phyloP scores from a whole-genome alignment of 2,797 vertebrate genomes.

The Premnoplex brunnescens region DNA sequence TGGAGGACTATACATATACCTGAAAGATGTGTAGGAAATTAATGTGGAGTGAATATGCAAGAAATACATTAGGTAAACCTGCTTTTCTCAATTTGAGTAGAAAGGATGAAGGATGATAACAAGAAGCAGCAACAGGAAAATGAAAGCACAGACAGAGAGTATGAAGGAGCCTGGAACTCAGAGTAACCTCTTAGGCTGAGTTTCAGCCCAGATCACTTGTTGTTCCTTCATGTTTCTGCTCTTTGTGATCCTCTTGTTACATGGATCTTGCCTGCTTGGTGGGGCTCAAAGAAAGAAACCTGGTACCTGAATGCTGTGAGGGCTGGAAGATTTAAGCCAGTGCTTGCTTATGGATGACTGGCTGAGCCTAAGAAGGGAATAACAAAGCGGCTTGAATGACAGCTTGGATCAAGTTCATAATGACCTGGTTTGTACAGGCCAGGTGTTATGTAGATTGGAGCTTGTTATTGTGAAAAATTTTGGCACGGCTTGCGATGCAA shows the following conservation, averaged over 20 bases:
- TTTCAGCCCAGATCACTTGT: not conserved
- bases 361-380: slow-evolving; percentile 60
- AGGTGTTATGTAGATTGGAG: slow-evolving; percentile 81
- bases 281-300: not conserved
- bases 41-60: not conserved
- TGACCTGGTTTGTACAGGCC: slow-evolving; percentile 79
- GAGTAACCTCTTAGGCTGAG: not conserved
- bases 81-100: not conserved
- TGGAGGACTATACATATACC: not conserved
- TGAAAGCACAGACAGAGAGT: not conserved
- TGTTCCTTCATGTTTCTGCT: not conserved
- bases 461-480: slow-evolving; percentile 77
- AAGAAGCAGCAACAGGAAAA: not conserved
- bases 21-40: not conserved
- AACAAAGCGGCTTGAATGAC: slow-evolving; percentile 73
- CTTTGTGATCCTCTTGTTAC: not conserved
- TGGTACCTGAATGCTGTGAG: not conserved
- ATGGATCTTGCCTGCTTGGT: not conserved
- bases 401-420: slow-evolving; percentile 78
- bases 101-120: not conserved
- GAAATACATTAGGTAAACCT: not conserved
- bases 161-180: not conserved
- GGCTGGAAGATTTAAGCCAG: not conserved
- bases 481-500: slow-evolving; percentile 71
- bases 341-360: slow-evolving; percentile 19